Percentiles rank a stretch among this genome's conserved stretches.
phyloP scores from a whole-genome alignment of 2,113 vertebrate genomes.

The Garra rufa region DNA sequence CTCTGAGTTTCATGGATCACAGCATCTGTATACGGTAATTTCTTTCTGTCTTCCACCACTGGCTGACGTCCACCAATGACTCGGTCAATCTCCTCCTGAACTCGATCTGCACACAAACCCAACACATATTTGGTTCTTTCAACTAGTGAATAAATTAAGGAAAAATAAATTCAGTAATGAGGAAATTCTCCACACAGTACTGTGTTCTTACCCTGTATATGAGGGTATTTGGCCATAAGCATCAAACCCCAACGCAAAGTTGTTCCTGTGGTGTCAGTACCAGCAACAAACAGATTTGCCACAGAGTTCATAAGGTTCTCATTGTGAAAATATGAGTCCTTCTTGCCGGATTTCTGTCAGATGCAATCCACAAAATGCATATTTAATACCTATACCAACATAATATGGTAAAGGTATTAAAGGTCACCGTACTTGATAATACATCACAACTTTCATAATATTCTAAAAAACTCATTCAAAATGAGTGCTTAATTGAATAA shows the following conservation, averaged over 20 bases:
- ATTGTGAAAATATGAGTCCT: constrained; percentile 18
- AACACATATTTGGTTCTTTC: too few relatives aligned
- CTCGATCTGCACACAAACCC: constrained; percentile 54
- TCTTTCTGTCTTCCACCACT: constrained; percentile 62
- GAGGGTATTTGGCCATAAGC: constrained; percentile 72
- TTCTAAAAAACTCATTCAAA: neutral
- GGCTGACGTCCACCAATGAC: constrained; percentile 63
- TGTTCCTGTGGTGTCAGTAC: constrained; percentile 67
- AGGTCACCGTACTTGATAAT: too few relatives aligned
- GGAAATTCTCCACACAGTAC: neutral
- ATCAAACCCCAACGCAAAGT: constrained; percentile 67
- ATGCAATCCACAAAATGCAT: neutral
- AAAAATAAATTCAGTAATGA: too few relatives aligned
- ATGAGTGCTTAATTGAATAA: too few relatives aligned
- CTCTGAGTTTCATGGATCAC: constrained; percentile 74
- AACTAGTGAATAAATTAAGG: too few relatives aligned
- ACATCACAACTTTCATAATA: too few relatives aligned
- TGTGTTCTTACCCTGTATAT: constrained; percentile 69
- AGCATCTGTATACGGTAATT: constrained; percentile 67
- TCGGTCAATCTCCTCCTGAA: constrained; percentile 68
- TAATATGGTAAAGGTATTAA: too few relatives aligned
- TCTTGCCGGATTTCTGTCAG: neutral
- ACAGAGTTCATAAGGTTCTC: constrained; percentile 67
- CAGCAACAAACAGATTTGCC: constrained; percentile 66
- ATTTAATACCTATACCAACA: neutral